Evolutionary conservation across 1,140 invertebrate genomes (phyloP).

Genomic region (Lordiphosa stackelbergi): DNA sequence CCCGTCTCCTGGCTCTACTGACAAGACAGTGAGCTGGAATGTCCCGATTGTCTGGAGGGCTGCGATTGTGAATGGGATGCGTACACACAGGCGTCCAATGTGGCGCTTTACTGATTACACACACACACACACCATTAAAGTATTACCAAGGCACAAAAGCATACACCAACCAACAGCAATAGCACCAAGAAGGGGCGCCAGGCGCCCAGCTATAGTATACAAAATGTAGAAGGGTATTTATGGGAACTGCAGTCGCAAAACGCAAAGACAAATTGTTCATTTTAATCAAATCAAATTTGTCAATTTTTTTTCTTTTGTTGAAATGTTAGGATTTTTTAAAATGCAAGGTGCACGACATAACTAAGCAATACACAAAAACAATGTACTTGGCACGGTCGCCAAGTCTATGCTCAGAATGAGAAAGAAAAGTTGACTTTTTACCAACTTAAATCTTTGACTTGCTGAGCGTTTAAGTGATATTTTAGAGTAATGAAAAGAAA

Average conservation of each 20-base stretch:
- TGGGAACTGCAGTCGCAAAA: conserved; percentile 66
- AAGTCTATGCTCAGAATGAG: no score
- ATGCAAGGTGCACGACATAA: no score
- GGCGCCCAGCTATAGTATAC: conserved; percentile 47
- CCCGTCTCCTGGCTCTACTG: conserved; percentile 97
- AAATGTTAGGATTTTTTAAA: no score
- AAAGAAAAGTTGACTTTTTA: no score
- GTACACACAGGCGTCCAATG: conserved; percentile 70
- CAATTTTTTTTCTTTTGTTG: no score
- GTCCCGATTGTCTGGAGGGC: conserved; percentile 75
- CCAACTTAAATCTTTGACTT: no score
- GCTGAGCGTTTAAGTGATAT: no score
- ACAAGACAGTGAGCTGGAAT: conserved; percentile 80
- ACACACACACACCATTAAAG: conserved; percentile 52
- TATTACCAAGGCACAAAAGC: conserved; percentile 67
- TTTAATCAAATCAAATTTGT: conserved; percentile 10
- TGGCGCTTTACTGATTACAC: conserved; percentile 60
- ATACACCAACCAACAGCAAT: conserved; percentile 22
- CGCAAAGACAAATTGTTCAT: conserved; percentile 46
- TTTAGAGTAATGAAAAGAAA: no score
- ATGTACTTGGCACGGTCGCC: no score
- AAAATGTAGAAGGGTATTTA: conserved; percentile 53
- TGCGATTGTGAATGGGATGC: conserved; percentile 77
- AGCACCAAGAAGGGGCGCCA: conserved; percentile 46
- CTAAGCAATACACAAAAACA: no score